Percentiles rank a stretch among this genome's conserved stretches.
Evolutionary conservation across 2,797 vertebrate genomes (phyloP).

Genomic region (Streptopelia turtur): DNA sequence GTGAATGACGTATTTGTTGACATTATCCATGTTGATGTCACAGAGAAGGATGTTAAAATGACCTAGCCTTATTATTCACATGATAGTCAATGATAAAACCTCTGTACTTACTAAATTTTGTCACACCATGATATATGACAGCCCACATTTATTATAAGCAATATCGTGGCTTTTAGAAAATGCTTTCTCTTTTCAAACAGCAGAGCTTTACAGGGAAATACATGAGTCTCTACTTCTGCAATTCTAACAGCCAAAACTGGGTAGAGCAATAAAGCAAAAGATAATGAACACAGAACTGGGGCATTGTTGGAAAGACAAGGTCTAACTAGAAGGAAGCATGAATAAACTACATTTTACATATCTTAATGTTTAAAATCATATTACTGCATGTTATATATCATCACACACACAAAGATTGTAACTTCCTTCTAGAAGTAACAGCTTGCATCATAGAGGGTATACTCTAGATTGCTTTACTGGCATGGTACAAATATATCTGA

Average conservation of each 20-base stretch:
- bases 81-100: background rate
- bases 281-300: background rate
- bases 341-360: background rate
- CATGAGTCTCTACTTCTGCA: background rate
- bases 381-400: background rate
- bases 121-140: background rate
- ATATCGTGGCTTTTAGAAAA: background rate
- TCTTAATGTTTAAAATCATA: background rate
- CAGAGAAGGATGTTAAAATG: slow-evolving; percentile 42
- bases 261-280: background rate
- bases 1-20: slow-evolving; percentile 66
- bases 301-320: background rate
- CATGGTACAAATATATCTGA: background rate
- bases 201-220: background rate
- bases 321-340: background rate
- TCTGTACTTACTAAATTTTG: slow-evolving; percentile 1
- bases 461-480: background rate
- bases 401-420: background rate
- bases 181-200: background rate
- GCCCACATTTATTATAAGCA: background rate
- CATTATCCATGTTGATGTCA: slow-evolving; percentile 42
- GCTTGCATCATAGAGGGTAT: background rate
- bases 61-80: background rate
- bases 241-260: background rate
- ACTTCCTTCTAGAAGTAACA: background rate